Percentiles rank a stretch among this genome's conserved stretches.
Conservation (phyloP, 2,888 invertebrate species). For the Athalia circularis region DNA sequence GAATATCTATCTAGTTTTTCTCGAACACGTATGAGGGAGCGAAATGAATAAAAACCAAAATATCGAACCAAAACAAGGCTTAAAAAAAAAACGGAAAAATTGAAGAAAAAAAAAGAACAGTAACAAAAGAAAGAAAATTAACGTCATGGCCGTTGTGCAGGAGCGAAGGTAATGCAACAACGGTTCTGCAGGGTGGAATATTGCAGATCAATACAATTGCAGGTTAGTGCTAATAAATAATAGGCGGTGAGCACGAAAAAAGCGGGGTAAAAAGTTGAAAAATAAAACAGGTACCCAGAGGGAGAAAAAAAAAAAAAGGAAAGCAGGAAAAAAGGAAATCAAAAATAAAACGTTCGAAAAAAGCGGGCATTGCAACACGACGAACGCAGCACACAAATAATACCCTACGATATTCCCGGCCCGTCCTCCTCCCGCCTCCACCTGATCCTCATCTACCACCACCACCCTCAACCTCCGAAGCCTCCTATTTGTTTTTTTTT, state of each 20-base stretch:
- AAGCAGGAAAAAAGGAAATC: background rate
- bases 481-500: constrained; percentile 48
- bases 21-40: too few species aligned
- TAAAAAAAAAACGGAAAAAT: background rate
- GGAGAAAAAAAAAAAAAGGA: background rate
- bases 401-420: constrained; percentile 64
- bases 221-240: constrained; percentile 75
- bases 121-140: background rate
- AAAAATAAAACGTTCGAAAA: constrained; percentile 13
- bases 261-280: constrained; percentile 57
- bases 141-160: constrained; percentile 9
- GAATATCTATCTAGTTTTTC: too few species aligned
- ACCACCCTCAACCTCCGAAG: constrained; percentile 26
- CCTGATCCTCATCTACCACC: constrained; percentile 36
- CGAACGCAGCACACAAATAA: constrained; percentile 74
- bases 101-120: too few species aligned
- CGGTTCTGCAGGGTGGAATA: constrained; percentile 67
- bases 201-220: constrained; percentile 75
- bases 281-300: background rate
- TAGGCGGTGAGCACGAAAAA: constrained; percentile 74
- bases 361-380: constrained; percentile 68
- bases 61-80: background rate
- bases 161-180: constrained; percentile 38
- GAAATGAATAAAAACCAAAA: too few species aligned
- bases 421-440: constrained; percentile 58